Evolutionary conservation across 2,113 vertebrate genomes (phyloP).

Genomic region (Oncorhynchus tshawytscha): DNA sequence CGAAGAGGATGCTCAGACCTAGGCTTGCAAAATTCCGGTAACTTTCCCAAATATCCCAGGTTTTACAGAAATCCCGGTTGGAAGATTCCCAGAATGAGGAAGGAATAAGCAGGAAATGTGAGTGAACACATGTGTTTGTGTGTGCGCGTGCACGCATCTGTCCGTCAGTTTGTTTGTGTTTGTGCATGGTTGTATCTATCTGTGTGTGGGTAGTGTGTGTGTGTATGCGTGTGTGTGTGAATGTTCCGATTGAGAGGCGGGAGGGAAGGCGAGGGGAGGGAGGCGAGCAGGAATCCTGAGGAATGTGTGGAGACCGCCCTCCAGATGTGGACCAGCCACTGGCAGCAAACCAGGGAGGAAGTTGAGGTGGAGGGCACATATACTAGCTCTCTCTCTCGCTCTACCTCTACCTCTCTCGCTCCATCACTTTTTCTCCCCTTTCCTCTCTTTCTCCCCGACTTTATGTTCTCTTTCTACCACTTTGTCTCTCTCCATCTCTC

Average conservation of each 20-base stretch:
- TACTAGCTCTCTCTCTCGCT: conserved; percentile 2
- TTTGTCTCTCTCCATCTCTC: neutral
- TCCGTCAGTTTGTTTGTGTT: no score
- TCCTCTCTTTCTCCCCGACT: neutral
- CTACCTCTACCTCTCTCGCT: neutral
- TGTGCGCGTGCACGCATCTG: no score
- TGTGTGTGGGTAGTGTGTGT: no score
- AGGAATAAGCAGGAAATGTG: no score
- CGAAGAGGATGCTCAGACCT: neutral
- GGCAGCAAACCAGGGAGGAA: conserved; percentile 64
- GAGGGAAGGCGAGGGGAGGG: neutral
- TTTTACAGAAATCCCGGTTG: no score
- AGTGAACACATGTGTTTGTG: no score
- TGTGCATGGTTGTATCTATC: no score
- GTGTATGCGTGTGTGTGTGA: neutral
- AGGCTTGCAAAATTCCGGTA: no score
- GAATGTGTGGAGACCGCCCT: conserved; percentile 27
- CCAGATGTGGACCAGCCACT: conserved; percentile 57
- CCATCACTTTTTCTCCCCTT: neutral
- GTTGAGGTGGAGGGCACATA: conserved; percentile 62
- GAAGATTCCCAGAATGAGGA: no score
- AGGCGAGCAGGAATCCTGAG: neutral
- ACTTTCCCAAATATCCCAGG: no score
- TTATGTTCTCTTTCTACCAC: no score
- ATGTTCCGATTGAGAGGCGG: conserved; percentile 14